Evolutionary conservation across 2,113 vertebrate genomes (phyloP).

Genomic region (Limanda limanda): DNA sequence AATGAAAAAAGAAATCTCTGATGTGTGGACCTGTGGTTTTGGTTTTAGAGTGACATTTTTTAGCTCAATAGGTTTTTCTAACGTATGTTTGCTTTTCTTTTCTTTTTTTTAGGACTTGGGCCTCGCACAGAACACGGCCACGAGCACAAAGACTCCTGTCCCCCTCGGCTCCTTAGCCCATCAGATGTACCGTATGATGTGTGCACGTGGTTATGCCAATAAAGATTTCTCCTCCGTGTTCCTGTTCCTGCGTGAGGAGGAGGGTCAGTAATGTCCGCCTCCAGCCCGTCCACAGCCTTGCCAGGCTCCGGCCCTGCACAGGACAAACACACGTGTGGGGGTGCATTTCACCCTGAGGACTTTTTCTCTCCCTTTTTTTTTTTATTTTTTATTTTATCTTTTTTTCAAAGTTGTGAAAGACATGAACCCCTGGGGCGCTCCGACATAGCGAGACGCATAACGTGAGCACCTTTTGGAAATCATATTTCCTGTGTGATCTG

Average conservation of each 20-base stretch:
- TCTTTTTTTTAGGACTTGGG: constrained; percentile 89
- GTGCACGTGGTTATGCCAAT: constrained; percentile 92
- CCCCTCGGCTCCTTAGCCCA: constrained; percentile 93
- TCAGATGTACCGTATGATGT: constrained; percentile 98
- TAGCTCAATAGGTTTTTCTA: constrained; percentile 33
- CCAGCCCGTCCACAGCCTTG: constrained; percentile 62
- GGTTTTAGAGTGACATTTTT: constrained; percentile 47
- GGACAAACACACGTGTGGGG: constrained; percentile 38
- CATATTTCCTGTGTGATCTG: constrained; percentile 61
- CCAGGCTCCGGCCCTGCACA: constrained; percentile 52
- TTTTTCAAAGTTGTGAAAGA: constrained; percentile 33
- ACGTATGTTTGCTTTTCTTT: constrained; percentile 37
- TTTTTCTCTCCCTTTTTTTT: neutral
- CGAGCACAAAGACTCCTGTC: constrained; percentile 92
- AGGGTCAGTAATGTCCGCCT: constrained; percentile 81
- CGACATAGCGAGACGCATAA: constrained; percentile 27
- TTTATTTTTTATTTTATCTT: neutral
- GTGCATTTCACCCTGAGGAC: constrained; percentile 54
- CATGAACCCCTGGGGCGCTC: constrained; percentile 19
- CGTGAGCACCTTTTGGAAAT: constrained; percentile 59
- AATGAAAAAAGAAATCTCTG: constrained; percentile 18
- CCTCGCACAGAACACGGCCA: constrained; percentile 94
- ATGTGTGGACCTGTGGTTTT: constrained; percentile 48
- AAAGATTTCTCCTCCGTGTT: constrained; percentile 99
- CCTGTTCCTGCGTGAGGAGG: constrained; percentile 97